Conservation (phyloP, 2,888 invertebrate species). For the Melipona bicolor region DNA sequence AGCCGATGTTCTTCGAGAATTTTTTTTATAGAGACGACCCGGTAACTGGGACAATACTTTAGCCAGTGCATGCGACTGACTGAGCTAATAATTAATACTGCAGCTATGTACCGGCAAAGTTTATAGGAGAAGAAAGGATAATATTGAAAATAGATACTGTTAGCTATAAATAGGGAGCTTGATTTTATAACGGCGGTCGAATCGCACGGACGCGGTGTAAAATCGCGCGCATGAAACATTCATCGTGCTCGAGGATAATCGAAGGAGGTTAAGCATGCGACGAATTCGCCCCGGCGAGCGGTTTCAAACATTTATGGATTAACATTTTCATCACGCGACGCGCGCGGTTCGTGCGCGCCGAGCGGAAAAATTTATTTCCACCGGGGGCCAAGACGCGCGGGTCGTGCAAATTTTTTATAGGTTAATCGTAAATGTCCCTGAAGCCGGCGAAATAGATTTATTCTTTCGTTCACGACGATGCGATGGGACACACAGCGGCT, state of each 20-base stretch:
- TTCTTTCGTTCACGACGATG: background rate
- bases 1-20: no score
- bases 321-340: conserved; percentile 49
- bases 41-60: no score
- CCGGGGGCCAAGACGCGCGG: conserved; percentile 1
- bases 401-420: conserved; percentile 15
- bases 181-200: conserved; percentile 13
- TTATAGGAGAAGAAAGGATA: background rate
- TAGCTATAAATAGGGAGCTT: background rate
- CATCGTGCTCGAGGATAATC: conserved; percentile 44
- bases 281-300: conserved; percentile 36
- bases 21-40: no score
- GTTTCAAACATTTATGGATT: conserved; percentile 47
- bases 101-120: no score
- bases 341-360: conserved; percentile 15
- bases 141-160: background rate
- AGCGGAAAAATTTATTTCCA: conserved; percentile 22
- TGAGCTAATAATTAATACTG: no score
- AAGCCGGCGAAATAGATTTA: background rate
- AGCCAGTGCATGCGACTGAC: no score
- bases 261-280: conserved; percentile 49
- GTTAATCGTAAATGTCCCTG: conserved; percentile 11
- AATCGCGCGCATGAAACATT: conserved; percentile 42
- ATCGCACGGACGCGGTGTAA: conserved; percentile 17
- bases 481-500: background rate